Percentiles rank a stretch among this genome's conserved stretches.
phyloP scores from a whole-genome alignment of 2,888 invertebrate species.

The Sphaerophoria taeniata region DNA sequence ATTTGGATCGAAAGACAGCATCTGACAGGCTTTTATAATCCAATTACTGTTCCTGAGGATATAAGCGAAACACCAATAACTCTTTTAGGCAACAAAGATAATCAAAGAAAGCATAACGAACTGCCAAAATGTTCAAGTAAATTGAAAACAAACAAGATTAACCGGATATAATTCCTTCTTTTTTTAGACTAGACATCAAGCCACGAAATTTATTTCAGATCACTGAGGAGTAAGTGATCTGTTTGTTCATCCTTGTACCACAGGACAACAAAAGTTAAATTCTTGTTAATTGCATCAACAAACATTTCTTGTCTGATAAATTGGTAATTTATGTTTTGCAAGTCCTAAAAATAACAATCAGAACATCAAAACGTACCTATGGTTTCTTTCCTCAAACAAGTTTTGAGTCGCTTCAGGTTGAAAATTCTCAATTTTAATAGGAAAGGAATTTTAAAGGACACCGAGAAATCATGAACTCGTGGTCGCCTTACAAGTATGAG shows the following conservation, averaged over 20 bases:
- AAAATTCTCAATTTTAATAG: not conserved
- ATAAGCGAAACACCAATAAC: not conserved
- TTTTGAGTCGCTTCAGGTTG: not conserved
- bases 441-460: no score
- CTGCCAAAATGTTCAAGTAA: not conserved
- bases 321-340: no score
- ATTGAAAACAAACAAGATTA: not conserved
- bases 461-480: no score
- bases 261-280: not conserved
- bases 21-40: conserved; percentile 6
- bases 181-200: not conserved
- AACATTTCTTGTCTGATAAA: not conserved
- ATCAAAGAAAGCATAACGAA: not conserved
- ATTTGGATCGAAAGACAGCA: not conserved
- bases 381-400: not conserved
- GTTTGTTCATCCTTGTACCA: no score
- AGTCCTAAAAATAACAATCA: no score
- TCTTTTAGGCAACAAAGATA: not conserved
- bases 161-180: not conserved
- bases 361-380: no score
- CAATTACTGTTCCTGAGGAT: conserved; percentile 7
- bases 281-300: not conserved
- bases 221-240: not conserved
- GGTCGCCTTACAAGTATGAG: not conserved
- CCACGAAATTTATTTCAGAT: not conserved